phyloP scores from a whole-genome alignment of 37 sponge, comb jelly and placozoan genomes.

The Cladorhizidae sp. region DNA sequence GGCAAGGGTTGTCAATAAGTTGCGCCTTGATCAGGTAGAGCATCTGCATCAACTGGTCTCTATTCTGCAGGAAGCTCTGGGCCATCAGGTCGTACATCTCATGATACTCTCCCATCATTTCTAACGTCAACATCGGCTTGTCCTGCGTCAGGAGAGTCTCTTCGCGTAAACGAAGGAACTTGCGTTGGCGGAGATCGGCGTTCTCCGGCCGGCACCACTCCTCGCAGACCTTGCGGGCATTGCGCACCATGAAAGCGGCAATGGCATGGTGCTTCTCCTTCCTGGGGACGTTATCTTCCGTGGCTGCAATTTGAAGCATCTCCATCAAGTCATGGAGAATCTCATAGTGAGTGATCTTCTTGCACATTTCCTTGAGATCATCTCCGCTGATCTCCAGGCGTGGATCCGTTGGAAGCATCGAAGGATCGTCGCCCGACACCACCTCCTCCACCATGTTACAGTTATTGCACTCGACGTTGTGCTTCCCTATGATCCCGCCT shows the following conservation, averaged over 20 bases:
- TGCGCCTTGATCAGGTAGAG: conserved; percentile 57
- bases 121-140: conserved; percentile 41
- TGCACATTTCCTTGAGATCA: conserved; percentile 35
- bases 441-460: conserved; percentile 28
- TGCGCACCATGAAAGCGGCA: conserved; percentile 59
- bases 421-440: conserved; percentile 7
- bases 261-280: conserved; percentile 34
- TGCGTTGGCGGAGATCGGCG: conserved; percentile 45
- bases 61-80: conserved; percentile 35
- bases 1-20: conserved; percentile 59
- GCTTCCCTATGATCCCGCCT: conserved; percentile 33
- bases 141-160: conserved; percentile 37
- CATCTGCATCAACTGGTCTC: conserved; percentile 18
- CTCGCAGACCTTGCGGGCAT: conserved; percentile 65
- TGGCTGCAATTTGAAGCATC: conserved; percentile 64
- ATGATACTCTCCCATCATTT: conserved; percentile 36
- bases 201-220: conserved; percentile 72
- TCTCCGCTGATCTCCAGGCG: conserved; percentile 19
- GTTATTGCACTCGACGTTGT: conserved; percentile 30
- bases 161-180: conserved; percentile 42
- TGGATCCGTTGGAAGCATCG: conserved; percentile 28
- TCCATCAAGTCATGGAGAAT: conserved; percentile 78
- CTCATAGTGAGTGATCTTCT: conserved; percentile 55
- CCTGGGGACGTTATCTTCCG: conserved; percentile 18
- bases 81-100: conserved; percentile 76